Conservation (phyloP, 1,140 invertebrate genomes). For the Delia radicum region DNA sequence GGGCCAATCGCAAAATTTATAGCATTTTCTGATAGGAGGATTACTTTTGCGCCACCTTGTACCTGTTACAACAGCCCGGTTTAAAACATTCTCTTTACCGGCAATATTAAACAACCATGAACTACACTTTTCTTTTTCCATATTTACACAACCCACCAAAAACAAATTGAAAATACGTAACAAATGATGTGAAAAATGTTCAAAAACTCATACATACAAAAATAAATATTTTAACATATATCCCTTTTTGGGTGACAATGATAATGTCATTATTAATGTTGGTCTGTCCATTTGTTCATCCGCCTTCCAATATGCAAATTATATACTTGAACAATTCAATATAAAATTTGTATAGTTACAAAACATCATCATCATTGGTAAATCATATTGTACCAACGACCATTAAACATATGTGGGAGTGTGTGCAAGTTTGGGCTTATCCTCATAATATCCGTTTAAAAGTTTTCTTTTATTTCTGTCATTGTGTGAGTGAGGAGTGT, state of each 20-base stretch:
- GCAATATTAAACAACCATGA: too few relatives aligned
- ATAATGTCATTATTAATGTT: not conserved
- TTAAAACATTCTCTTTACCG: too few relatives aligned
- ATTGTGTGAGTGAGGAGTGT: not conserved
- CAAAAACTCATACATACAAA: not conserved
- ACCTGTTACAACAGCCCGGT: too few relatives aligned
- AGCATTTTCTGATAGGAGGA: too few relatives aligned
- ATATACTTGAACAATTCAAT: not conserved
- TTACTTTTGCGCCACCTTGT: too few relatives aligned
- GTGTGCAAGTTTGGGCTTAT: conserved; percentile 13
- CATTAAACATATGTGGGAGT: not conserved
- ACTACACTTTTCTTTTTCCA: too few relatives aligned
- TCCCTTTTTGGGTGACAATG: conserved; percentile 1
- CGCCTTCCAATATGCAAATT: not conserved
- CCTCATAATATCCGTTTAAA: conserved; percentile 31
- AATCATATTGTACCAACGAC: not conserved
- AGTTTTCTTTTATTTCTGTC: not conserved
- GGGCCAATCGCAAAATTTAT: too few relatives aligned
- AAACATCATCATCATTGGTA: not conserved
- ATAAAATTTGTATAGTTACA: not conserved
- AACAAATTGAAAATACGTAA: too few relatives aligned
- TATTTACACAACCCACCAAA: too few relatives aligned
- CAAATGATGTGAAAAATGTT: too few relatives aligned
- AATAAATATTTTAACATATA: not conserved
- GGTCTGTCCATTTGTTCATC: not conserved